These are phyloP conservation scores for Geotrupes spiniger DNA, from an alignment of 2,888 invertebrate genomes.

Conservation along the genomic window DNA sequence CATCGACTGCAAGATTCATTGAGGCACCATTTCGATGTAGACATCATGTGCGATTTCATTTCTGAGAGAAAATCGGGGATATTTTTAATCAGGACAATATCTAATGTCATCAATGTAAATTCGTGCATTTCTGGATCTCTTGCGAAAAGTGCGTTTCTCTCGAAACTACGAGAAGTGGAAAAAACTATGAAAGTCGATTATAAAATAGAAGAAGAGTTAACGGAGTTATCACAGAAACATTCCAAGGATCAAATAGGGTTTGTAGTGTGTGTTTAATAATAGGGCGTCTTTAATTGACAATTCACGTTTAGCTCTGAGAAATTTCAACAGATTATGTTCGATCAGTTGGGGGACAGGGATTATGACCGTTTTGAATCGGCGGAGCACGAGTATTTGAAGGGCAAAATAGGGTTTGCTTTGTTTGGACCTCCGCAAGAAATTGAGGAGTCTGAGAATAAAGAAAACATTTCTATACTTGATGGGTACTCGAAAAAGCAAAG, in stretches of 20 bases:
- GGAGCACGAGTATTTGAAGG: slow-evolving; percentile 53
- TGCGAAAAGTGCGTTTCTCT: slow-evolving; percentile 26
- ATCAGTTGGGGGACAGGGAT: slow-evolving; percentile 57
- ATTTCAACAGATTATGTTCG: slow-evolving; percentile 58
- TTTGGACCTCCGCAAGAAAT: slow-evolving; percentile 54
- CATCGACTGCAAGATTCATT: slow-evolving; percentile 24
- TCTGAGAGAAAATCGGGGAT: slow-evolving; percentile 26
- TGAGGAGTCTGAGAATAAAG: slow-evolving; percentile 37
- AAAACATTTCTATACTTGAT: no score
- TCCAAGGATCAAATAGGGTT: background rate
- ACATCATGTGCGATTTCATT: slow-evolving; percentile 23
- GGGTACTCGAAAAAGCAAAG: slow-evolving; percentile 38
- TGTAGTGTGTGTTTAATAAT: background rate
- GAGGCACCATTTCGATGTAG: slow-evolving; percentile 23
- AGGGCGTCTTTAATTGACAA: no score
- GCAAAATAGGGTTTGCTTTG: slow-evolving; percentile 58
- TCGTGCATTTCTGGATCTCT: slow-evolving; percentile 4
- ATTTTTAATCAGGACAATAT: slow-evolving; percentile 32
- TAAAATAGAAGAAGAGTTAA: slow-evolving; percentile 26
- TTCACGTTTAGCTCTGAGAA: slow-evolving; percentile 31
- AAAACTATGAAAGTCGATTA: slow-evolving; percentile 27
- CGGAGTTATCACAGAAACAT: background rate
- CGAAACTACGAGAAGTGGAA: slow-evolving; percentile 28
- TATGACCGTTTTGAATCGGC: slow-evolving; percentile 54
- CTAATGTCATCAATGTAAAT: slow-evolving; percentile 24